A percentile compares a stretch with the other conserved stretches of the same genome.
Evolutionary conservation across 1,140 invertebrate genomes (phyloP).

Genomic region (Leguminivora glycinivorella): DNA sequence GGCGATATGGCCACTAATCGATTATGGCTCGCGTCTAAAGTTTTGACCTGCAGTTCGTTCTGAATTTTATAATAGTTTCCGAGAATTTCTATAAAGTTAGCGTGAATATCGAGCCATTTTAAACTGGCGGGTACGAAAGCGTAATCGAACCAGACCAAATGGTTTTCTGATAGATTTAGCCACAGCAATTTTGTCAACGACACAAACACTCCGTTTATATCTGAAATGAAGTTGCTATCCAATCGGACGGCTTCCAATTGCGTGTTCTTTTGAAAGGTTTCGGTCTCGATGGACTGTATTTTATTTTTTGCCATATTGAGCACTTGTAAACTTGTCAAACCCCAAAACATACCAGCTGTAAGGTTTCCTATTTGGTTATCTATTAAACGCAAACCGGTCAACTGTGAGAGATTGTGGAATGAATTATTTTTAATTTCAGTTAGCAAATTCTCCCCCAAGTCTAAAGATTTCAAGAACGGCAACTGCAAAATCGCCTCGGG

Average conservation of each 20-base stretch:
- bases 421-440: conserved; percentile 86
- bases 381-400: conserved; percentile 88
- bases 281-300: conserved; percentile 86
- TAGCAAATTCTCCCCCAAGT: conserved; percentile 90
- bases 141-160: conserved; percentile 90
- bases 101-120: conserved; percentile 91
- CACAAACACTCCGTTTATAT: conserved; percentile 88
- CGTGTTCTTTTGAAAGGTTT: conserved; percentile 86
- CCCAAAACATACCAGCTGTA: conserved; percentile 84
- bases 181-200: conserved; percentile 87
- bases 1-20: conserved; percentile 84
- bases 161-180: conserved; percentile 92
- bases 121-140: conserved; percentile 87
- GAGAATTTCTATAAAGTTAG: conserved; percentile 87
- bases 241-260: conserved; percentile 89
- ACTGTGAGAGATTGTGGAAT: conserved; percentile 85
- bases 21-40: conserved; percentile 90
- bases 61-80: conserved; percentile 86
- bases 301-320: conserved; percentile 91
- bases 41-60: conserved; percentile 81
- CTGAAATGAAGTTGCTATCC: conserved; percentile 88
- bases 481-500: conserved; percentile 88
- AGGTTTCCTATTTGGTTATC: conserved; percentile 90
- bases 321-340: conserved; percentile 86
- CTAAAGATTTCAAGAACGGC: conserved; percentile 87